These are phyloP conservation scores for Perca flavescens DNA, from an alignment of 2,113 vertebrate genomes.

Conservation along the genomic window DNA sequence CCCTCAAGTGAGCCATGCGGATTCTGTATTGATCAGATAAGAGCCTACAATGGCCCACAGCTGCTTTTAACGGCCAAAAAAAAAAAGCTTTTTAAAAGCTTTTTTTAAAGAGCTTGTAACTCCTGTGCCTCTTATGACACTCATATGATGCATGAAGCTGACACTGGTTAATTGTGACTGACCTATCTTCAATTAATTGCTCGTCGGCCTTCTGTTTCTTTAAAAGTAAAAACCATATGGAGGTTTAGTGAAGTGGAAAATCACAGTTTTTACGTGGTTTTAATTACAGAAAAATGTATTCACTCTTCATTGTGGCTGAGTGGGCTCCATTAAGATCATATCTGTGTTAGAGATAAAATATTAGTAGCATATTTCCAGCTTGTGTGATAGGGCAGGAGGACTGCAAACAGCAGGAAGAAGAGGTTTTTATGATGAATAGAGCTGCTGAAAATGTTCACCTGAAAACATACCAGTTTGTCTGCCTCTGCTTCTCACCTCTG, in stretches of 20 bases:
- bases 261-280: not conserved
- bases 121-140: slow-evolving; percentile 38
- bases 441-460: slow-evolving; percentile 7
- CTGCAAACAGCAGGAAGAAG: not conserved
- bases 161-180: slow-evolving; percentile 29
- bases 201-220: not conserved
- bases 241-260: slow-evolving; percentile 10
- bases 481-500: not conserved
- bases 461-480: slow-evolving; percentile 11
- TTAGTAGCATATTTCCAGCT: not conserved
- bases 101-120: slow-evolving; percentile 10
- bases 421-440: not conserved
- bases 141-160: slow-evolving; percentile 45
- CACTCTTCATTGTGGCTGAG: slow-evolving; percentile 7
- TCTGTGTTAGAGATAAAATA: slow-evolving; percentile 30
- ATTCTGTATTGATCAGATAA: slow-evolving; percentile 44
- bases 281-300: slow-evolving; percentile 16
- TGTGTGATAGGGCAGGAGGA: not conserved
- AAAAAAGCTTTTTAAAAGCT: slow-evolving; percentile 26
- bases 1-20: slow-evolving; percentile 16
- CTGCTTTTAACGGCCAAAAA: slow-evolving; percentile 43
- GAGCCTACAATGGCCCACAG: slow-evolving; percentile 15
- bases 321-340: slow-evolving; percentile 54
- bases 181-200: not conserved
- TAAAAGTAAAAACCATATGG: not conserved